Percentiles rank a stretch among this genome's conserved stretches.
phyloP scores from a whole-genome alignment of 2,797 vertebrate species.

The Pseudomugil tenellus region DNA sequence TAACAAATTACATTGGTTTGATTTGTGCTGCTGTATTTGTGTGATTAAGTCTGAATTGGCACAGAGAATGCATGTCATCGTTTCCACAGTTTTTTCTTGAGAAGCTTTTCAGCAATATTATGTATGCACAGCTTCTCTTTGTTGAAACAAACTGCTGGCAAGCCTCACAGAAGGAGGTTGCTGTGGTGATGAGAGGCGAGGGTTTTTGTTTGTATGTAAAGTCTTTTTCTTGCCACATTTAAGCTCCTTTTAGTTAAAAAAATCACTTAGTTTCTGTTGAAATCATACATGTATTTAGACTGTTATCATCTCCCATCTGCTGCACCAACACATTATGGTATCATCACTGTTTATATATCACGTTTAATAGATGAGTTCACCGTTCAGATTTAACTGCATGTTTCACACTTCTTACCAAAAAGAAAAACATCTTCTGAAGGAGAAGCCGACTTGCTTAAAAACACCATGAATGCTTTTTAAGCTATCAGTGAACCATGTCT shows the following conservation, averaged over 20 bases:
- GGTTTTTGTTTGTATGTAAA: slow-evolving; percentile 8
- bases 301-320: not conserved
- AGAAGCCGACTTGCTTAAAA: no score
- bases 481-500: no score
- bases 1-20: not conserved
- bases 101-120: slow-evolving; percentile 12
- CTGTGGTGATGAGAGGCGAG: slow-evolving; percentile 42
- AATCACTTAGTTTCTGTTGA: not conserved
- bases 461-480: no score
- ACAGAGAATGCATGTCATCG: not conserved
- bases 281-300: not conserved
- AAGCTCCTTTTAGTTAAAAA: not conserved
- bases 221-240: not conserved
- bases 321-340: no score
- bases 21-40: slow-evolving; percentile 1
- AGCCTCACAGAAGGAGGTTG: slow-evolving; percentile 32
- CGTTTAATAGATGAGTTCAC: no score
- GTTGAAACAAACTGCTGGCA: slow-evolving; percentile 34
- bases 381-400: no score
- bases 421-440: not conserved
- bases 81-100: slow-evolving; percentile 10
- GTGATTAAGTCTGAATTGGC: not conserved
- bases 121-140: slow-evolving; percentile 21
- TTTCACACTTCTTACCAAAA: no score
- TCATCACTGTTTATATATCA: no score